phyloP scores from a whole-genome alignment of 2,888 invertebrate species.

The Meteorus colon region DNA sequence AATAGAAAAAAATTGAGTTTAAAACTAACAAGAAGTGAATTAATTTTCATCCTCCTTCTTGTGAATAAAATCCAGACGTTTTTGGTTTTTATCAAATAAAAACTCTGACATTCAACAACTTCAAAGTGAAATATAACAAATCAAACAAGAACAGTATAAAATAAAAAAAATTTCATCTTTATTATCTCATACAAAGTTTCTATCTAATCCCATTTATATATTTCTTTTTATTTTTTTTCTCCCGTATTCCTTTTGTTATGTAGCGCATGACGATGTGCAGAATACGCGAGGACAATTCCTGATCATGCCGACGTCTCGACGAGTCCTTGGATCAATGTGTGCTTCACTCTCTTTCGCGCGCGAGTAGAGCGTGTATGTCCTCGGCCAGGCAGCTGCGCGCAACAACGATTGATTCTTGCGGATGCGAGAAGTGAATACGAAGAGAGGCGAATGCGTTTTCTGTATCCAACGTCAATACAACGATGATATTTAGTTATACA shows the following conservation, averaged over 20 bases:
- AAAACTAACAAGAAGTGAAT: too few relatives aligned
- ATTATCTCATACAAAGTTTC: neutral
- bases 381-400: slow-evolving; percentile 14
- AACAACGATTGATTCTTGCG: slow-evolving; percentile 36
- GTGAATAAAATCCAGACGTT: too few relatives aligned
- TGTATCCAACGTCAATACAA: slow-evolving; percentile 5
- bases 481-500: neutral
- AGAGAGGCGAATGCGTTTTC: slow-evolving; percentile 5
- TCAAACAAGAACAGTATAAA: too few relatives aligned
- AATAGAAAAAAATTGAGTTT: too few relatives aligned
- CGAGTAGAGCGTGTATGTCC: slow-evolving; percentile 22
- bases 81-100: too few relatives aligned
- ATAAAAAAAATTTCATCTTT: neutral
- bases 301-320: slow-evolving; percentile 32
- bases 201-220: neutral
- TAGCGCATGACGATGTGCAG: slow-evolving; percentile 29
- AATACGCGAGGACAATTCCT: slow-evolving; percentile 40
- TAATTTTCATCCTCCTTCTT: too few relatives aligned
- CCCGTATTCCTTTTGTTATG: slow-evolving; percentile 9
- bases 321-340: neutral
- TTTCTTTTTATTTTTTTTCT: slow-evolving; percentile 13
- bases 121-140: too few relatives aligned
- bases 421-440: slow-evolving; percentile 41
- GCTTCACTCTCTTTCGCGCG: slow-evolving; percentile 27
- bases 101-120: too few relatives aligned